phyloP scores from a whole-genome alignment of 2,113 vertebrate species.

The Dipodomys ordii region DNA sequence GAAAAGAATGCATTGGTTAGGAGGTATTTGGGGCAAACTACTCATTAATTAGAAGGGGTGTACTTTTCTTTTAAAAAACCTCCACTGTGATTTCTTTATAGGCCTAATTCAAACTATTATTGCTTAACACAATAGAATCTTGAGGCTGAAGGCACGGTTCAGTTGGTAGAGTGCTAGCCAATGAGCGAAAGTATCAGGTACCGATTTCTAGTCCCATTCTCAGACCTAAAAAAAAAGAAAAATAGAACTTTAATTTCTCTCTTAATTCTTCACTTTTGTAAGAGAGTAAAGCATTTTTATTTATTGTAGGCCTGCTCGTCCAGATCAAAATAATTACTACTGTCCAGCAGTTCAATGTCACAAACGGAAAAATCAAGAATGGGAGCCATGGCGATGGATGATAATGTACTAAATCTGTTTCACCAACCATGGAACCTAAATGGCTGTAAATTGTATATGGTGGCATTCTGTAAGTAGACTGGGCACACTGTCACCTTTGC shows the following conservation, averaged over 20 bases:
- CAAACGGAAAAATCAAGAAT: background rate
- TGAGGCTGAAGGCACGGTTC: background rate
- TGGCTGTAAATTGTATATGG: background rate
- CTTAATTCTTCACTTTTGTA: background rate
- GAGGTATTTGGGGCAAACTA: background rate
- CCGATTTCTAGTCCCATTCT: too few species aligned
- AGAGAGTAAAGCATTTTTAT: background rate
- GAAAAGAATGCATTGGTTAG: constrained; percentile 8
- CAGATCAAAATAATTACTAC: background rate
- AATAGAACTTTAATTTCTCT: constrained; percentile 4
- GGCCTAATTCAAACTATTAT: background rate
- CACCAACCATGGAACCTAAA: background rate
- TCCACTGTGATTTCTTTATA: constrained; percentile 41
- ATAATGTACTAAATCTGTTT: background rate
- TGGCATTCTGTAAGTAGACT: background rate
- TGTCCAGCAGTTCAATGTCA: background rate
- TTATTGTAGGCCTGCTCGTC: background rate
- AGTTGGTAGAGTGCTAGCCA: too few species aligned
- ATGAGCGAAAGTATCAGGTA: too few species aligned
- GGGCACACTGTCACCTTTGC: background rate
- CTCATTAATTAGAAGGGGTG: background rate
- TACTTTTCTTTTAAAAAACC: constrained; percentile 18
- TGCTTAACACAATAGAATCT: constrained; percentile 10
- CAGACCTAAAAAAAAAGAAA: too few species aligned
- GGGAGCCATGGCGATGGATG: background rate